Evolutionary conservation across 2,797 vertebrate genomes (phyloP), one percentile per base, ranked within the genome.

Genomic region (Sorex maritimensis): DNA sequence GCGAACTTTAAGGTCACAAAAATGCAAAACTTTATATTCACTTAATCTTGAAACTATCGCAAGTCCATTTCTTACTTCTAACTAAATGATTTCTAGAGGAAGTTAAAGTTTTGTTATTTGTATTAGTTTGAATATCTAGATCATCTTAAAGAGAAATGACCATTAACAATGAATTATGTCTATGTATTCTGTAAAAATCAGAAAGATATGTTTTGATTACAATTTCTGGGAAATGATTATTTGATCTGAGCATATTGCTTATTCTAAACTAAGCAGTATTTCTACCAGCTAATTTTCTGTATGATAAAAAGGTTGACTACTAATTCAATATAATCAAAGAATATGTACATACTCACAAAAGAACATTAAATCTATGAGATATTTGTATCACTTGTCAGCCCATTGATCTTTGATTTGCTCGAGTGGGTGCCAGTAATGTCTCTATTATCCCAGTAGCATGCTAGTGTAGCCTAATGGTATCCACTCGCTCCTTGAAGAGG

Each of bases 1-100:
- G 10, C 72, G 65, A 95, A 94, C 71, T 95, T 74, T 58, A 73
- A 93, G 74, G 75, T 88, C 74, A 96, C 38, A 91, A 13, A 1
- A 80, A 79, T 71, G 88, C 24, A 93, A 79, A 80, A 68, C 34
- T 58, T 86, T 77, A 80, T 15, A 49, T 89, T 86, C 49, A 24
- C 28, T 87, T 94, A 88, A 71, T 28, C 4, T 26, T 5, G 2
- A 10, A 94, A 79, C 1, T 65, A 79, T 1, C 92, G 88, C n/a
- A 61, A 79, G 4, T 84, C 4, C 5, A 79, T 73, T 92, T 93
- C 24, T 83, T 88, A 68, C 38, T 92, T 88, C 46, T 58, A 95
- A 49, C 24, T 69, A 83, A 46, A 82, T 67, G 72, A 61, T 85
- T 87, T 95, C 84, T 69, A 14, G 71, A 19, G 21, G 44, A 87